Percentiles rank a stretch among this genome's conserved stretches.
These are phyloP conservation scores for Catharus bicknelli DNA, from an alignment of 2,113 vertebrate genomes.

Conservation along the genomic window DNA sequence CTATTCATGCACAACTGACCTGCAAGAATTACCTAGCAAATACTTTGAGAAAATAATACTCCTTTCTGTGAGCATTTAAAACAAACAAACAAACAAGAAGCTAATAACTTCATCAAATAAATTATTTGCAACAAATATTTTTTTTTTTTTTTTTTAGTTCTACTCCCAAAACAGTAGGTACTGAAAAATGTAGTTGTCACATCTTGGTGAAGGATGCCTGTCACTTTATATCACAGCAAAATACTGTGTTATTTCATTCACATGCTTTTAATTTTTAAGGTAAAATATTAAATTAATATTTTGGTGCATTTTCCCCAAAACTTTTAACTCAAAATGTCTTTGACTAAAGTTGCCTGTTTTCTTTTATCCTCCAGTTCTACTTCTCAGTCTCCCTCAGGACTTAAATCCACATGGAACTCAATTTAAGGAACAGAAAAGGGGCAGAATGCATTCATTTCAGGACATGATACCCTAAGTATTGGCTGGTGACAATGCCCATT, in stretches of 20 bases:
- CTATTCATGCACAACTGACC: background rate
- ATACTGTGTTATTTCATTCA: background rate
- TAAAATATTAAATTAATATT: background rate
- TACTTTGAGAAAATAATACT: background rate
- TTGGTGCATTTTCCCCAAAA: background rate
- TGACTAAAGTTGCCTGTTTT: background rate
- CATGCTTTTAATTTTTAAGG: background rate
- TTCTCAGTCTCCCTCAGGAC: background rate
- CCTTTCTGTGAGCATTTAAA: background rate
- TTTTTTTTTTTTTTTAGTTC: background rate
- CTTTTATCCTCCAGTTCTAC: background rate
- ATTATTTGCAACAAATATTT: background rate
- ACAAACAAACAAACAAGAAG: background rate
- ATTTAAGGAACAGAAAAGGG: background rate
- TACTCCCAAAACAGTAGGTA: conserved; percentile 5
- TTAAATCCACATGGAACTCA: background rate
- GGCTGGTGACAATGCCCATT: background rate
- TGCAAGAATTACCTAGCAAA: background rate
- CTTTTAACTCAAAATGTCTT: background rate
- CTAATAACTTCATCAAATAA: background rate
- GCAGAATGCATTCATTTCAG: background rate
- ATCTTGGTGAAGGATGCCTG: conserved; percentile 14
- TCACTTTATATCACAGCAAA: conserved; percentile 11
- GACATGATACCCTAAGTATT: background rate
- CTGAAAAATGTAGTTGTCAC: background rate